phyloP scores from a whole-genome alignment of 2,888 invertebrate species.

The Scaptomyza flava region DNA sequence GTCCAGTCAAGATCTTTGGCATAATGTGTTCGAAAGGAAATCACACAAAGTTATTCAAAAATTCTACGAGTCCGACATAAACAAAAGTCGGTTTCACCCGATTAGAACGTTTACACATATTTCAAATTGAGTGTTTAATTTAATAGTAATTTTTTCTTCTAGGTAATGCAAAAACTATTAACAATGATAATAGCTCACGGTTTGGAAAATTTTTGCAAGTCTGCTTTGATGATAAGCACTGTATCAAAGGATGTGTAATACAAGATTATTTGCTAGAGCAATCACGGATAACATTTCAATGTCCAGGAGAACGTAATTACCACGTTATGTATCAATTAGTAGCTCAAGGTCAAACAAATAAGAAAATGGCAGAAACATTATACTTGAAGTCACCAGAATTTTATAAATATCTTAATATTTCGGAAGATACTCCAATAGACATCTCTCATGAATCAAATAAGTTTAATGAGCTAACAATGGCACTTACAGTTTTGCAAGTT shows the following conservation, averaged over 20 bases:
- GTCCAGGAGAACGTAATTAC: constrained; percentile 94
- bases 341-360: constrained; percentile 92
- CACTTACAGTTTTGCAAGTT: constrained; percentile 95
- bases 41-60: too few species aligned
- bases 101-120: too few species aligned
- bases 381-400: constrained; percentile 90
- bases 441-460: constrained; percentile 88
- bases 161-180: constrained; percentile 97
- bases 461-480: constrained; percentile 93
- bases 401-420: constrained; percentile 93
- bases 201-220: constrained; percentile 99
- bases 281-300: constrained; percentile 95
- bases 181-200: constrained; percentile 96
- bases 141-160: constrained; percentile 38
- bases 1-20: too few species aligned
- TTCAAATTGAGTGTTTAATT: neutral
- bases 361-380: constrained; percentile 90
- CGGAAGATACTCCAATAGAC: constrained; percentile 89
- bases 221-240: constrained; percentile 94
- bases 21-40: too few species aligned
- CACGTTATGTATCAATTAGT: constrained; percentile 96
- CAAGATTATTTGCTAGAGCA: constrained; percentile 96
- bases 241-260: constrained; percentile 95
- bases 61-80: too few species aligned
- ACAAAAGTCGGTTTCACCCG: too few species aligned